Base-by-base conservation (phyloP, 92 coral and sea anemone genomes). In the Parazoanthus swiftii region DNA sequence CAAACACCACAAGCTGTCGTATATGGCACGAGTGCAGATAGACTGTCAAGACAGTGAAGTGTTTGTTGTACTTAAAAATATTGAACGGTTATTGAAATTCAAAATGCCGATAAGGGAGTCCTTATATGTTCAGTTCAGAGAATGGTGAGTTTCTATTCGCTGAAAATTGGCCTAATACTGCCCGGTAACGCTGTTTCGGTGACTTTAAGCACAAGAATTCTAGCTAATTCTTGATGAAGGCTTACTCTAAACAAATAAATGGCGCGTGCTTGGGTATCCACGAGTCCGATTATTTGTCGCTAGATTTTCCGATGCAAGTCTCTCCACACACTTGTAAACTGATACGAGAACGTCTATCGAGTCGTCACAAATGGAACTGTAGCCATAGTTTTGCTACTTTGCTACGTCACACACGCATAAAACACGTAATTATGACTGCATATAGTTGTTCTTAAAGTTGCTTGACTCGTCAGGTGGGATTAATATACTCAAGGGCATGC, bases 101-200 rank as follows among this genome's bases (percentile, higher is more conserved):
- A 20, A 20, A 25, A 43, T 42, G 58, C 29, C 54, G 33, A 20
- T 15, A 71, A 8, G 13, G 56, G 58, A 68, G 63, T 29, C 79
- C 78, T 84, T 84, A 71, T 84, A 68, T 84, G 87, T 70, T 82
- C 58, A 82, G 23, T 63, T 82, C 20, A 36, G 67, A 20, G 81
- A 59, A 26, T 42, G 33, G 74, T 37, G 26, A 13, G 73, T 80
- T 59, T 56, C 46, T 56, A 36, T 80, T 58, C 85, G 77, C 42
- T 83, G 76, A 13, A 14, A 29, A 23, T 43, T 43, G 43, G 78
- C 25, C 43, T 54, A 83, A 83, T 83, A 83, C 70, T 54, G 78
- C 23, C 66, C 42, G 8, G 20, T 25, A 58, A 80, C 70, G 21
- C 85, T 33, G 48, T 58, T 44, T 46, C 25, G 66, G 26, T 39